A percentile compares a stretch with the other conserved stretches of the same genome.
These are phyloP conservation scores for Drosophila monieri DNA, from an alignment of 2,888 invertebrate genomes.

Conservation along the genomic window DNA sequence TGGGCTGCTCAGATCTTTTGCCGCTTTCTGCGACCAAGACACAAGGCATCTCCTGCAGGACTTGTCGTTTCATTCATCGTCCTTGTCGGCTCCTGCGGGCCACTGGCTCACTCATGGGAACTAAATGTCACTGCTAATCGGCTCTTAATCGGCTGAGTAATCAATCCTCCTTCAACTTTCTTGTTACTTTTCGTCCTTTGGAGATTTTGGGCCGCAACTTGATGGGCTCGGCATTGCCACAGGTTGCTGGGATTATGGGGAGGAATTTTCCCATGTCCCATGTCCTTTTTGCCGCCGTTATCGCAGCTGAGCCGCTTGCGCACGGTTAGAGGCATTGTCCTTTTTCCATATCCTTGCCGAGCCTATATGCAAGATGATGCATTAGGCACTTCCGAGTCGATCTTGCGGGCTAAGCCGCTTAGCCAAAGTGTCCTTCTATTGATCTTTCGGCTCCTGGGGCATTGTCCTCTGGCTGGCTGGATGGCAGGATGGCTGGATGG, in stretches of 20 bases:
- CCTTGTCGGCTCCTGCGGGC: background rate
- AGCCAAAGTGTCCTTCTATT: slow-evolving; percentile 67
- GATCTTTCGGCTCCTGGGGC: slow-evolving; percentile 46
- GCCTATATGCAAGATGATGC: slow-evolving; percentile 67
- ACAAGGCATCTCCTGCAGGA: slow-evolving; percentile 5
- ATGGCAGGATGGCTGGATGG: slow-evolving; percentile 10
- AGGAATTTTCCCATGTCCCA: slow-evolving; percentile 49
- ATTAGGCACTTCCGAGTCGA: slow-evolving; percentile 70
- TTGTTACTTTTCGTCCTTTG: slow-evolving; percentile 4
- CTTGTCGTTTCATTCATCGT: slow-evolving; percentile 10
- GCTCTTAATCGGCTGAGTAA: slow-evolving; percentile 69
- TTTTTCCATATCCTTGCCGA: slow-evolving; percentile 55
- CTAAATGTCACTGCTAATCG: slow-evolving; percentile 46
- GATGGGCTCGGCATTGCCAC: slow-evolving; percentile 68
- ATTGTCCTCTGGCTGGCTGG: slow-evolving; percentile 29
- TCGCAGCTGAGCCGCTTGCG: slow-evolving; percentile 80
- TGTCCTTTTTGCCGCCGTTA: slow-evolving; percentile 82
- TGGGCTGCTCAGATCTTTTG: slow-evolving; percentile 1
- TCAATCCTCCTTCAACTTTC: slow-evolving; percentile 58
- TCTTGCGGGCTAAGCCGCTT: slow-evolving; percentile 66
- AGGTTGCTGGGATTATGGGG: slow-evolving; percentile 63
- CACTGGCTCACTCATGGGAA: slow-evolving; percentile 64
- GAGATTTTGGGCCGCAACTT: slow-evolving; percentile 55
- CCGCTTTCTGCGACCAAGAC: background rate
- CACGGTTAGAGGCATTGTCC: slow-evolving; percentile 81